Base-by-base conservation (phyloP, 2,113 vertebrate species). In the Ellobius talpinus region DNA sequence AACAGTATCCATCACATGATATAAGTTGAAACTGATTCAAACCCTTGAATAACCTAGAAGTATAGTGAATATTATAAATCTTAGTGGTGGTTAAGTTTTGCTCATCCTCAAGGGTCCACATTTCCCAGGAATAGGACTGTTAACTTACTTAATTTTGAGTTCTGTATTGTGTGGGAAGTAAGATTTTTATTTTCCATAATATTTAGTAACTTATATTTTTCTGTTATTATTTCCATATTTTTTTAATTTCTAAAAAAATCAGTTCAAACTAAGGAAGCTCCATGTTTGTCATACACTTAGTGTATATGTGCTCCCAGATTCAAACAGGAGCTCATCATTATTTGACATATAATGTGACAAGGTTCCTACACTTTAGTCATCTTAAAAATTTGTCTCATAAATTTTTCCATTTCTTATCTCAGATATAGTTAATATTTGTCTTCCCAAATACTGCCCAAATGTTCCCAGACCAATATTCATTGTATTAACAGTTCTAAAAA, bases 131-230 rank as follows among this genome's bases (percentile, higher is more conserved):
- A 4, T 82, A 8, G 45, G 21, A 24, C 39, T 93, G 24, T 61
- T 88, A 66, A 92, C 72, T 86, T 68, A 23, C 47, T 42, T 89
- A 14, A 8, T 92, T 82, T 84, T 93, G 29, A 76, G 68, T 92
- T 90, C 90, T 94, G 23, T 68, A 21, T 42, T 42, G n/a, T 52
- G 33, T 36, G 11, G 17, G 31, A 47, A 74, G 50, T 74, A 77
- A 72, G 17, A 31, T 50, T 82, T 96, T 90, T 86, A 42, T 52
- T 50, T 5, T 63, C 8, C 8, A 76, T 79, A 96, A 79, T 79
- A 26, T 21, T 79, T 55, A 19, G 3, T 7, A 12, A 55, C 82
- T 88, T 70, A 58, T 0, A 17, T 97, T 92, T 66, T 13, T 47
- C 12, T 33, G 12, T 88, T 76, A 52, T 36, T 31, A 45, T 92